Base-by-base conservation (phyloP, 2,888 invertebrate species). In the Tiliacea citrago region DNA sequence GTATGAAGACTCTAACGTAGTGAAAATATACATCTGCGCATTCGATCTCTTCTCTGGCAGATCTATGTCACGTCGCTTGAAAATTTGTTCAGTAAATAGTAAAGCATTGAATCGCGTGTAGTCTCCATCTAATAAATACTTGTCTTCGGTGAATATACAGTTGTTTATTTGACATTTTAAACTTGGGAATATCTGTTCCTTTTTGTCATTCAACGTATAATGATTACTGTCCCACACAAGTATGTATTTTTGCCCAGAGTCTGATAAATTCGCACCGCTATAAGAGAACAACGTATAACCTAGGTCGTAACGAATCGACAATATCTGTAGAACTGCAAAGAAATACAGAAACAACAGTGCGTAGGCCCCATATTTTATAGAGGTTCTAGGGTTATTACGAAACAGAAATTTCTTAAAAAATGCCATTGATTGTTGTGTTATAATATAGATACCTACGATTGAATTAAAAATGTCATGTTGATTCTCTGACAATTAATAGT, bases 11-110 rank as follows among this genome's bases (percentile, higher is more conserved):
- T 92, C 92, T n/a, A 89, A 67, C 2, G 93, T 85, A 47, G 85
- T 82, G 72, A 93, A 94, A 53, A 94, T 88, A 77, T 93, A 94
- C 21, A 93, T 79, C 80, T 93, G 93, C 0, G 82, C 82, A 4
- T 39, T 68, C 0, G 72, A 62, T 21, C 91, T 87, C 7, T 77
- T 86, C 13, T 49, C 18, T 13, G 93, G 92, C 58, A 82, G 88
- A 2, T 73, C 62, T 47, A 45, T 6, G 18, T 72, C 69, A 5
- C 29, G 73, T 2, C 67, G 76, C 0, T 55, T 69, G 5, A 94
- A 79, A 61, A 84, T 60, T 8, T 69, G 18, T 55, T 92, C 90
- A 69, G 81, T 81, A 76, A 92, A 94, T 47, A 93, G 24, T 53
- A 94, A 77, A 45, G 92, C 94, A 47, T 93, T 87, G 71, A 92